Evolutionary conservation across 2,888 invertebrate species (phyloP).

Genomic region (Thecophora atra): DNA sequence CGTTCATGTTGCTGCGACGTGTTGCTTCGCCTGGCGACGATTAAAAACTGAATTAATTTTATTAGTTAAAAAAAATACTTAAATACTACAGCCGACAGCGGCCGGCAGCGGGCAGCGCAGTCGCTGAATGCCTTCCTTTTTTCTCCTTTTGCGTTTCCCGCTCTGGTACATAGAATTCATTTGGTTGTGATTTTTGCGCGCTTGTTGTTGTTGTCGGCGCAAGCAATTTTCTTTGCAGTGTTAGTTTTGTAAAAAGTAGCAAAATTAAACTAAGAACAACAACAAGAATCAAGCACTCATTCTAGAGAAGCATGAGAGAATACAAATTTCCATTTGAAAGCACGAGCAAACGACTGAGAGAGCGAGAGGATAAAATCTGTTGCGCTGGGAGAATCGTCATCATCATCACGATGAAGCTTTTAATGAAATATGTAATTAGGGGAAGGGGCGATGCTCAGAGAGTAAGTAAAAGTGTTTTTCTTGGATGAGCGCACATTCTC

Average conservation of each 20-base stretch:
- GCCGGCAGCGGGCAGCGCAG: background rate
- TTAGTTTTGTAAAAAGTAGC: too few relatives aligned
- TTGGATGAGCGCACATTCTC: background rate
- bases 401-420: too few relatives aligned
- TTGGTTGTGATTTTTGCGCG: background rate
- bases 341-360: too few relatives aligned
- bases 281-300: too few relatives aligned
- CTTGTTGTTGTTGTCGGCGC: background rate
- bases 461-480: background rate
- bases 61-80: slow-evolving; percentile 33
- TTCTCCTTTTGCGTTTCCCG: background rate
- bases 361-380: too few relatives aligned
- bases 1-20: slow-evolving; percentile 29
- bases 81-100: slow-evolving; percentile 13
- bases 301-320: too few relatives aligned
- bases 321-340: too few relatives aligned
- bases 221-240: background rate
- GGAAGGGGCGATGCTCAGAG: too few relatives aligned
- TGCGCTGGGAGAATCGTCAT: too few relatives aligned
- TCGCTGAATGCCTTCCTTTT: background rate
- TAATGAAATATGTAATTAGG: too few relatives aligned
- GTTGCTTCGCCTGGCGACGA: slow-evolving; percentile 39
- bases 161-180: background rate
- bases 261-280: too few relatives aligned
- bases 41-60: slow-evolving; percentile 39